A percentile compares a stretch with the other conserved stretches of the same genome.
Conservation (phyloP, 2,888 invertebrate genomes). For the Cheilosia variabilis region DNA sequence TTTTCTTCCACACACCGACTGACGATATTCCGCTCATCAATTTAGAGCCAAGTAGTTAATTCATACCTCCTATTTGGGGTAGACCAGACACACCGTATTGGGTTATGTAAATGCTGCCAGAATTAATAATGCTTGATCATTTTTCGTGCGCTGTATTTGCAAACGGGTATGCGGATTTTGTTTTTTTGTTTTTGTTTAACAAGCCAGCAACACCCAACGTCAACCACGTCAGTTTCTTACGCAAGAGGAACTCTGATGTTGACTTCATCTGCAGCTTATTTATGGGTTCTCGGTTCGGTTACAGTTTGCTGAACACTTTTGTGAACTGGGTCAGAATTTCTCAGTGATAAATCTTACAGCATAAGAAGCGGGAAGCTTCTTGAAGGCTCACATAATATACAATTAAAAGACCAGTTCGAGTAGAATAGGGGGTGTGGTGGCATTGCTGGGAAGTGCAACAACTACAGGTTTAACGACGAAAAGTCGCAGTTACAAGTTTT, state of each 20-base stretch:
- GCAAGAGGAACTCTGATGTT: conserved; percentile 46
- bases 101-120: conserved; percentile 68
- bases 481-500: conserved; percentile 5
- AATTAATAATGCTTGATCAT: conserved; percentile 63
- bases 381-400: background rate
- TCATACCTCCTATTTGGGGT: conserved; percentile 26
- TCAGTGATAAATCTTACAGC: conserved; percentile 40
- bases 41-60: conserved; percentile 55
- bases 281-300: conserved; percentile 62
- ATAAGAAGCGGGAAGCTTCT: conserved; percentile 29
- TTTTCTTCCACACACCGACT: conserved; percentile 31
- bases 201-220: conserved; percentile 11
- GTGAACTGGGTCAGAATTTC: conserved; percentile 69
- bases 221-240: conserved; percentile 25
- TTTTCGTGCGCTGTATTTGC: conserved; percentile 36
- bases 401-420: conserved; percentile 30
- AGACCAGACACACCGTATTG: conserved; percentile 18
- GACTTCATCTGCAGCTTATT: conserved; percentile 46
- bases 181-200: background rate
- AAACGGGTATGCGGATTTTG: background rate
- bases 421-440: conserved; percentile 28
- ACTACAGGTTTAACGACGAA: background rate
- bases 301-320: conserved; percentile 67
- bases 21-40: conserved; percentile 67
- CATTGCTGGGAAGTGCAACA: conserved; percentile 25